These are phyloP conservation scores for Diceros bicornis DNA, from an alignment of 2,797 vertebrate genomes.

Conservation along the genomic window DNA sequence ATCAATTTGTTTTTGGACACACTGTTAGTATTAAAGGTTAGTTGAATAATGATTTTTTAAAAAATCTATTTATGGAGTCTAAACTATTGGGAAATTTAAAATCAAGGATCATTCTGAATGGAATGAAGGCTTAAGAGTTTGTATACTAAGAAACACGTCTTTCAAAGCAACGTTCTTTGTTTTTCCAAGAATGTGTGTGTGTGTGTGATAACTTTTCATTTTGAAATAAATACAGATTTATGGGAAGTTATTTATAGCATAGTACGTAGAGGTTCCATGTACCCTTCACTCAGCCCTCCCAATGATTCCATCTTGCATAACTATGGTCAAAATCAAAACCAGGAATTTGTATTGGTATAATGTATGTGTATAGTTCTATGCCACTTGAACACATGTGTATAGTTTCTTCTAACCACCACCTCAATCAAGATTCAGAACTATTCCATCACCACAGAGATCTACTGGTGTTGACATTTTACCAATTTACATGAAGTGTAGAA, in stretches of 20 bases:
- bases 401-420: not conserved
- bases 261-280: not conserved
- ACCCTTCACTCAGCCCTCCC: not conserved
- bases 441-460: not conserved
- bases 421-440: not conserved
- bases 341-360: not conserved
- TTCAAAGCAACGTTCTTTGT: not conserved
- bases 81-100: not conserved
- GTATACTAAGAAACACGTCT: not conserved
- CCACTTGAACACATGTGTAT: not conserved
- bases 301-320: not conserved
- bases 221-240: not conserved
- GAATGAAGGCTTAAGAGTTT: not conserved
- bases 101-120: not conserved
- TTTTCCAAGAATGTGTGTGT: not conserved
- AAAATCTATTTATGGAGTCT: not conserved
- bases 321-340: not conserved
- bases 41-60: not conserved
- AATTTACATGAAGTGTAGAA: not conserved
- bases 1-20: not conserved
- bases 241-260: not conserved
- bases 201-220: not conserved
- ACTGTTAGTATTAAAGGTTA: not conserved
- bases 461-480: not conserved
- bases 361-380: not conserved